Percentiles rank a stretch among this genome's conserved stretches.
Evolutionary conservation across 2,888 invertebrate genomes (phyloP).

Genomic region (Lamellibrachia satsuma): DNA sequence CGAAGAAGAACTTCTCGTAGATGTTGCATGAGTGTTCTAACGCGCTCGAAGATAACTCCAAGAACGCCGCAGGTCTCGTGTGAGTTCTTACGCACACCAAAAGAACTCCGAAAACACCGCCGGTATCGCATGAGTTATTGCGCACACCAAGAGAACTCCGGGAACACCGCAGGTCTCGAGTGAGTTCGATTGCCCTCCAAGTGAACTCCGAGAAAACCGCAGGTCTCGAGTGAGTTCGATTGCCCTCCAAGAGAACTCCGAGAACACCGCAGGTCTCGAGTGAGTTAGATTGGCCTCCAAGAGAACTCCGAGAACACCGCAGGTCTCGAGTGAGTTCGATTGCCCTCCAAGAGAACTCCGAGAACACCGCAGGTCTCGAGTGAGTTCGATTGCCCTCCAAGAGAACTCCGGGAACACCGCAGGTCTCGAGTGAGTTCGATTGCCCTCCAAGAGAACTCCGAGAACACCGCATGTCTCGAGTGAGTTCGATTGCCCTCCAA

Average conservation of each 20-base stretch:
- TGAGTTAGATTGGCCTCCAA: no score
- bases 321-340: no score
- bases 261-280: no score
- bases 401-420: no score
- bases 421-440: no score
- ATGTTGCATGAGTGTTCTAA: background rate
- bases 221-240: background rate
- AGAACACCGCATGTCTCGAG: no score
- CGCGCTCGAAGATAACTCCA: background rate
- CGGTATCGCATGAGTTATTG: background rate
- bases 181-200: background rate
- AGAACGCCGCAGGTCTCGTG: background rate
- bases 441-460: no score
- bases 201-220: background rate
- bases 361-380: no score
- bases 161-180: background rate
- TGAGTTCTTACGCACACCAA: background rate
- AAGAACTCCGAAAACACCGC: background rate
- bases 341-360: no score
- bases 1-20: background rate
- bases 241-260: background rate
- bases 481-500: no score
- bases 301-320: no score
- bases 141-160: background rate
- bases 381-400: no score